Percentiles rank a stretch among this genome's conserved stretches.
Conservation (phyloP, 1,140 invertebrate genomes). For the Popillia japonica region DNA sequence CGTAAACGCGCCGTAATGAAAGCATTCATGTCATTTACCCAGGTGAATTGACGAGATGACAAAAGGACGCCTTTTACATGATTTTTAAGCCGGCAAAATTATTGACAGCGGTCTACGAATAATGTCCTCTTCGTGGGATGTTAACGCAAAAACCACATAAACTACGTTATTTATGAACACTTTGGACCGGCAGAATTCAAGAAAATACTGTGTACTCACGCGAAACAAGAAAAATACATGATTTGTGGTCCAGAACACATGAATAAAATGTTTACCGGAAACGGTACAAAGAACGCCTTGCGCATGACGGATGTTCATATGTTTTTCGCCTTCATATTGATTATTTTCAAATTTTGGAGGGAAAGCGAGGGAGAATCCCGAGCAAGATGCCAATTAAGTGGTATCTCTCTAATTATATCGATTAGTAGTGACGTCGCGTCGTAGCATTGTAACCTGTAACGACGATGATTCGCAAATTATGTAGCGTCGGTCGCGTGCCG, state of each 20-base stretch:
- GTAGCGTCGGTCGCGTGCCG: background rate
- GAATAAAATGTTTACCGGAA: constrained; percentile 55
- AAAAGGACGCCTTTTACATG: constrained; percentile 35
- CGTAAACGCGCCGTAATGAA: background rate
- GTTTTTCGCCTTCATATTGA: constrained; percentile 37
- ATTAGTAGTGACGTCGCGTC: background rate
- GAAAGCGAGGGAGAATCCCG: background rate
- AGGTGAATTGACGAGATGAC: constrained; percentile 24
- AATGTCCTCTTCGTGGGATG: background rate
- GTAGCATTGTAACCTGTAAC: background rate
- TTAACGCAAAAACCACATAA: constrained; percentile 10
- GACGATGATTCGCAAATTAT: background rate
- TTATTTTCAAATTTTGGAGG: constrained; percentile 42
- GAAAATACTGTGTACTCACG: constrained; percentile 40
- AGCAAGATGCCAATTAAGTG: background rate
- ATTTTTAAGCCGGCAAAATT: constrained; percentile 37
- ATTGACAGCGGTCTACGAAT: constrained; percentile 21
- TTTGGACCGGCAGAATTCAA: constrained; percentile 6
- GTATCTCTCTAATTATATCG: background rate
- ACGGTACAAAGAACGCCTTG: constrained; percentile 43
- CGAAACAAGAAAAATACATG: constrained; percentile 42
- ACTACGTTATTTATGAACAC: constrained; percentile 17
- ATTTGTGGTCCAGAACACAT: constrained; percentile 38
- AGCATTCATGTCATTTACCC: constrained; percentile 27
- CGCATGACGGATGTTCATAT: constrained; percentile 49